Conservation (phyloP, 2,888 invertebrate species). For the Ochlodes sylvanus region DNA sequence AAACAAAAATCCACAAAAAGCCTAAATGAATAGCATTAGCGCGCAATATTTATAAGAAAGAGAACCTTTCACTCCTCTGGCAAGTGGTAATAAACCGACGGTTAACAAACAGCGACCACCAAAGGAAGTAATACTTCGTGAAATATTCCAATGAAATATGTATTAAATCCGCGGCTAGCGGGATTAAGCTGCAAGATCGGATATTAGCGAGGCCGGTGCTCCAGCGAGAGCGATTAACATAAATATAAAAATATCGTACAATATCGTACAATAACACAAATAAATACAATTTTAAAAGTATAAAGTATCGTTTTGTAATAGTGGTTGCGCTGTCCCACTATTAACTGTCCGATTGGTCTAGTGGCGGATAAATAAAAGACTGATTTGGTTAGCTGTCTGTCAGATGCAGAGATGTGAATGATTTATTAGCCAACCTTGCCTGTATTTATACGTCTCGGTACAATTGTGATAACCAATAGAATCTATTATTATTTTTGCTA, state of each 20-base stretch:
- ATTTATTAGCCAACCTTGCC: too few species aligned
- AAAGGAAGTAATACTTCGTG: constrained; percentile 66
- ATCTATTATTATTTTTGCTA: too few species aligned
- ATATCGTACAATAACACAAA: too few species aligned
- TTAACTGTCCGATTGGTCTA: too few species aligned
- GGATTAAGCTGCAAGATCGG: constrained; percentile 72
- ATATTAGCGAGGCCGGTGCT: constrained; percentile 59
- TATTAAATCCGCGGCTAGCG: constrained; percentile 76
- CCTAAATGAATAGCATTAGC: constrained; percentile 32
- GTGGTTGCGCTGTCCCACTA: too few species aligned
- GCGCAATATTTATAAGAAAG: constrained; percentile 29
- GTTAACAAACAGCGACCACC: constrained; percentile 67
- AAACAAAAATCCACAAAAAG: constrained; percentile 24
- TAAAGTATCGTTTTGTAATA: too few species aligned
- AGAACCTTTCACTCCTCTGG: constrained; percentile 26
- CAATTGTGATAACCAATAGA: too few species aligned
- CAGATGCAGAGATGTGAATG: too few species aligned
- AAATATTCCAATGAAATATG: constrained; percentile 82
- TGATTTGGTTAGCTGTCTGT: too few species aligned
- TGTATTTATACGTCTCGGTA: too few species aligned
- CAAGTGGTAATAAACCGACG: constrained; percentile 66
- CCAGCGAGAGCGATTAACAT: constrained; percentile 48
- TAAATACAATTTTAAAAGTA: too few species aligned
- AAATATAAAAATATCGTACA: neutral
- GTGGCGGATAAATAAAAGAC: too few species aligned